Evolutionary conservation across 2,797 vertebrate genomes (phyloP).

Genomic region (Serranus cabrilla): DNA sequence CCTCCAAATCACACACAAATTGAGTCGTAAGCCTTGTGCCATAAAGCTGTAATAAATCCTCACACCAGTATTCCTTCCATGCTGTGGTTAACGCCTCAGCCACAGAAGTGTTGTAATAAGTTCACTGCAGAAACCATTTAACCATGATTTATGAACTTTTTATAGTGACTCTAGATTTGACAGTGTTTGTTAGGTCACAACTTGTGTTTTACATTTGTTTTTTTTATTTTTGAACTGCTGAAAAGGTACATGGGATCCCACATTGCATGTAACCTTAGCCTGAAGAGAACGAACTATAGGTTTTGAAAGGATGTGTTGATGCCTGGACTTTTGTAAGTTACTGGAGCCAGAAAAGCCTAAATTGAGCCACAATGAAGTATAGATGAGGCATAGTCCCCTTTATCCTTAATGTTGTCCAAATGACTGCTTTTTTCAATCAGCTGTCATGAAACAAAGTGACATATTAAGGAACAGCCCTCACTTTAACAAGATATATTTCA

Average conservation of each 20-base stretch:
- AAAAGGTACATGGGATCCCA: not conserved
- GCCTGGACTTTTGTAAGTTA: not conserved
- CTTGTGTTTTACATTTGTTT: slow-evolving; percentile 29
- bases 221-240: slow-evolving; percentile 8
- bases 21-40: slow-evolving; percentile 10
- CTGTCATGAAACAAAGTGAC: not conserved
- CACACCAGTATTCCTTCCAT: slow-evolving; percentile 15
- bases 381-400: not conserved
- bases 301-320: not conserved
- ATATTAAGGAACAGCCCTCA: not conserved
- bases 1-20: slow-evolving; percentile 29
- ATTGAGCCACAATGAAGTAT: slow-evolving; percentile 3
- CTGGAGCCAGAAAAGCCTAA: not conserved
- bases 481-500: slow-evolving; percentile 1
- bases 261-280: slow-evolving; percentile 2
- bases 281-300: not conserved
- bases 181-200: slow-evolving; percentile 5
- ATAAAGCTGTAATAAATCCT: slow-evolving; percentile 46
- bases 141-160: slow-evolving; percentile 32
- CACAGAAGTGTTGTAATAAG: slow-evolving; percentile 18
- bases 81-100: slow-evolving; percentile 23
- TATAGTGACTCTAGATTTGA: slow-evolving; percentile 12
- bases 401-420: slow-evolving; percentile 9
- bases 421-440: not conserved
- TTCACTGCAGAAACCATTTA: slow-evolving; percentile 36